Evolutionary conservation across 2,888 invertebrate species (phyloP).

Genomic region (Polydrusus cervinus): DNA sequence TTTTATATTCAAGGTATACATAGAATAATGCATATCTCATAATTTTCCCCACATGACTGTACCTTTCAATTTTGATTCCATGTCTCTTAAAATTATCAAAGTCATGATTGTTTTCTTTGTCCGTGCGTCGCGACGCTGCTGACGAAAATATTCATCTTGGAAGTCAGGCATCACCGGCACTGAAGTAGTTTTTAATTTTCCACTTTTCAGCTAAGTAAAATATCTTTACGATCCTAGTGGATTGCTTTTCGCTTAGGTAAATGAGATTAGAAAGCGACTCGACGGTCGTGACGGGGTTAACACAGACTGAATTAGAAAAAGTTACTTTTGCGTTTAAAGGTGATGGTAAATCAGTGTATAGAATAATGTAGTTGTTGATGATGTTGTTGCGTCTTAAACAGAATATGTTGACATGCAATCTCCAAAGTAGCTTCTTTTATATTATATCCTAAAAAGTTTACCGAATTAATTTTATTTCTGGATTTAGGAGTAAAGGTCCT

Average conservation of each 20-base stretch:
- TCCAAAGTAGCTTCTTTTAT: too few relatives aligned
- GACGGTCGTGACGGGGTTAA: neutral
- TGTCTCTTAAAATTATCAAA: too few relatives aligned
- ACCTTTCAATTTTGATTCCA: too few relatives aligned
- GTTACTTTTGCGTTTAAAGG: neutral
- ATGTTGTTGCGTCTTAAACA: neutral
- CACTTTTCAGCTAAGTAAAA: neutral
- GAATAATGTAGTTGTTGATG: neutral
- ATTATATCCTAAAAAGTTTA: too few relatives aligned
- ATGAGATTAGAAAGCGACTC: neutral
- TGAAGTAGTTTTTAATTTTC: slow-evolving; percentile 11
- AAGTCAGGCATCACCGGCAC: neutral
- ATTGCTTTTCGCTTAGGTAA: neutral
- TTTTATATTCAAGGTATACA: too few relatives aligned
- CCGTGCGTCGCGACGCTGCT: neutral
- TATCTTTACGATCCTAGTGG: slow-evolving; percentile 1
- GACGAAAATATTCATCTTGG: neutral
- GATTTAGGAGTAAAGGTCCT: too few relatives aligned
- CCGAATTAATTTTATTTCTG: too few relatives aligned
- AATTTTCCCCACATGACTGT: too few relatives aligned
- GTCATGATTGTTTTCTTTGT: neutral
- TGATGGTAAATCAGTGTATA: too few relatives aligned
- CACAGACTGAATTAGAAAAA: neutral
- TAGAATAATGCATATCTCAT: too few relatives aligned
- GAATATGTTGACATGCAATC: too few relatives aligned